These are phyloP conservation scores for Malacoraja senta DNA, from an alignment of 2,797 vertebrate genomes.

Conservation along the genomic window DNA sequence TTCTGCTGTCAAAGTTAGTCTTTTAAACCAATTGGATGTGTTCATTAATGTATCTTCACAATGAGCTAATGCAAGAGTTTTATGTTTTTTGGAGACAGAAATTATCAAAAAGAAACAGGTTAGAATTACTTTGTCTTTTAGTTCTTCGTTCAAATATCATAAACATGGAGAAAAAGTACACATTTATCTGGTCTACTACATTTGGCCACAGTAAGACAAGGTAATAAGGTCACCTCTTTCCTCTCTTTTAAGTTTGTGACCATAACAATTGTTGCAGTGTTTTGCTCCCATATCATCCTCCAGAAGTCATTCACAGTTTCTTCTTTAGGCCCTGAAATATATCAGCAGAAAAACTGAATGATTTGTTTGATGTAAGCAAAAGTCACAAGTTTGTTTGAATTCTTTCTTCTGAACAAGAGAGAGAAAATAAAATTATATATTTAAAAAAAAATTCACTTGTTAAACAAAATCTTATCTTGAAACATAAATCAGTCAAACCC, in stretches of 20 bases:
- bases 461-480: not conserved
- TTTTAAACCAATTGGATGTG: not conserved
- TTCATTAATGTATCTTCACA: not conserved
- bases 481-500: not conserved
- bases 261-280: conserved; percentile 96
- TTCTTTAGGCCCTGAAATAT: conserved; percentile 83
- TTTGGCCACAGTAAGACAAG: not conserved
- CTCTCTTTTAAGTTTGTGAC: conserved; percentile 97
- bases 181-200: not conserved
- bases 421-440: not conserved
- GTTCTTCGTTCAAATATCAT: not conserved
- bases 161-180: not conserved
- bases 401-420: not conserved
- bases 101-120: too few relatives aligned
- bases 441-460: not conserved
- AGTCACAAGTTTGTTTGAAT: not conserved
- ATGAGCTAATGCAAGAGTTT: not conserved
- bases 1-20: not conserved
- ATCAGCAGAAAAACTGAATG: not conserved
- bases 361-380: not conserved
- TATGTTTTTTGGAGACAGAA: too few relatives aligned
- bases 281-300: conserved; percentile 99
- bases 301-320: conserved; percentile 96
- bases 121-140: not conserved
- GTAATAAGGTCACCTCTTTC: conserved; percentile 70